A percentile compares a stretch with the other conserved stretches of the same genome.
Conservation (phyloP, 2,888 invertebrate species). For the Penaeus monodon region DNA sequence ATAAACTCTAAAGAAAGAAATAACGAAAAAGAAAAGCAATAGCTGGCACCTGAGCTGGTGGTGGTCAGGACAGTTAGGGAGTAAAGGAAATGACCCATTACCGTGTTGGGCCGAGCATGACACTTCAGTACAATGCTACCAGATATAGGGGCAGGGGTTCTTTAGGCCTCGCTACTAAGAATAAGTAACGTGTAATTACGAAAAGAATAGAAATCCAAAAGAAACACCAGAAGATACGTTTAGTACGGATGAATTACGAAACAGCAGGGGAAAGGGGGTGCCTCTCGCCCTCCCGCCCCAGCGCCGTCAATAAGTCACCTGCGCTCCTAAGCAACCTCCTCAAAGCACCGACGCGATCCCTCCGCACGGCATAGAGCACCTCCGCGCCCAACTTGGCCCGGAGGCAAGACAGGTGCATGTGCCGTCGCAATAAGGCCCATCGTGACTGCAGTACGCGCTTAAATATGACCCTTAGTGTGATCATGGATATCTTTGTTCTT, state of each 20-base stretch:
- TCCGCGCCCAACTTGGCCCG: slow-evolving; percentile 17
- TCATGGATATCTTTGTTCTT: not conserved
- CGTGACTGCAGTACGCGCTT: not conserved
- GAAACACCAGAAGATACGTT: too few species aligned
- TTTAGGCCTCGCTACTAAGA: slow-evolving; percentile 28
- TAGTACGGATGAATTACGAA: not conserved
- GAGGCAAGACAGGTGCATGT: slow-evolving; percentile 34
- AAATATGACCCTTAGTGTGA: slow-evolving; percentile 11
- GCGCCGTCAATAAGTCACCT: slow-evolving; percentile 6
- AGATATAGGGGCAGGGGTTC: slow-evolving; percentile 55
- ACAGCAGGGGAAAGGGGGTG: not conserved
- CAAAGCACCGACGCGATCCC: slow-evolving; percentile 12
- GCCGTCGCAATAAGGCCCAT: not conserved
- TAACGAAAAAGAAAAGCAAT: slow-evolving; percentile 27
- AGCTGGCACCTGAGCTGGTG: slow-evolving; percentile 45
- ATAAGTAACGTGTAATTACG: not conserved
- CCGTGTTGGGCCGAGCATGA: slow-evolving; percentile 57
- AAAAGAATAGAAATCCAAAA: too few species aligned
- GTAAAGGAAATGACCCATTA: slow-evolving; percentile 58
- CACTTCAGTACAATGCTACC: slow-evolving; percentile 59
- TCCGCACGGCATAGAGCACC: slow-evolving; percentile 32
- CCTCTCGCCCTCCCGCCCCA: not conserved
- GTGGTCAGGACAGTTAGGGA: slow-evolving; percentile 59
- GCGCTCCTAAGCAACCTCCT: slow-evolving; percentile 1
- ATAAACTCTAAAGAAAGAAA: not conserved